Evolutionary conservation across 2,113 vertebrate genomes (phyloP).

Genomic region (Sphyrna mokarran): DNA sequence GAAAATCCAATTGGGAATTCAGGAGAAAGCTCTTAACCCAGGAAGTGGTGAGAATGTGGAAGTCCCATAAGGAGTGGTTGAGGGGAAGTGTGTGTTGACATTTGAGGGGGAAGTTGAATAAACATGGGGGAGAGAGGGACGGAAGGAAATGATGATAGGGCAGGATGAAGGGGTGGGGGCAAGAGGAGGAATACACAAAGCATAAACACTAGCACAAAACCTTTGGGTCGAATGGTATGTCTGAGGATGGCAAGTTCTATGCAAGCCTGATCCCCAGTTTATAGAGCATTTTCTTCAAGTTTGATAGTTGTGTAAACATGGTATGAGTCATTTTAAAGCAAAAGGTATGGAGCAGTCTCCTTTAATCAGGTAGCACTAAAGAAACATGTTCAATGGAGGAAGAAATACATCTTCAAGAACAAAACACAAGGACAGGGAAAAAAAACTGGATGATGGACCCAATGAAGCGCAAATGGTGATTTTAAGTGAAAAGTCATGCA

Average conservation of each 20-base stretch:
- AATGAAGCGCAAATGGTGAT: conserved; percentile 61
- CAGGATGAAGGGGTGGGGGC: background rate
- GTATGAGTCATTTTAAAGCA: background rate
- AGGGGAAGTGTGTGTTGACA: background rate
- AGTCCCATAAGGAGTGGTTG: background rate
- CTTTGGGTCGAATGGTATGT: background rate
- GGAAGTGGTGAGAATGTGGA: background rate
- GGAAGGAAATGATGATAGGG: background rate
- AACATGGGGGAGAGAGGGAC: background rate
- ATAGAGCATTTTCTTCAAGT: background rate
- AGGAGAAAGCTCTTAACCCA: background rate
- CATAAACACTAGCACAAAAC: background rate
- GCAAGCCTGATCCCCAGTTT: background rate
- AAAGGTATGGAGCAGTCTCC: background rate
- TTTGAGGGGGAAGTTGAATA: background rate
- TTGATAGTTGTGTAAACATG: background rate
- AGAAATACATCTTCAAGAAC: background rate
- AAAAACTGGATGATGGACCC: conserved; percentile 59
- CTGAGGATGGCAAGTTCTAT: background rate
- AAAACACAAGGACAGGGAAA: conserved; percentile 46
- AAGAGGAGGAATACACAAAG: background rate
- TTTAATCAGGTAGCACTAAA: background rate
- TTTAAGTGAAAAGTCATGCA: conserved; percentile 85
- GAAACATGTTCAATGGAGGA: background rate
- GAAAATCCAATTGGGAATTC: background rate